These are phyloP conservation scores for Sphaeridia pumilis DNA, from an alignment of 2,888 invertebrate genomes.

Conservation along the genomic window DNA sequence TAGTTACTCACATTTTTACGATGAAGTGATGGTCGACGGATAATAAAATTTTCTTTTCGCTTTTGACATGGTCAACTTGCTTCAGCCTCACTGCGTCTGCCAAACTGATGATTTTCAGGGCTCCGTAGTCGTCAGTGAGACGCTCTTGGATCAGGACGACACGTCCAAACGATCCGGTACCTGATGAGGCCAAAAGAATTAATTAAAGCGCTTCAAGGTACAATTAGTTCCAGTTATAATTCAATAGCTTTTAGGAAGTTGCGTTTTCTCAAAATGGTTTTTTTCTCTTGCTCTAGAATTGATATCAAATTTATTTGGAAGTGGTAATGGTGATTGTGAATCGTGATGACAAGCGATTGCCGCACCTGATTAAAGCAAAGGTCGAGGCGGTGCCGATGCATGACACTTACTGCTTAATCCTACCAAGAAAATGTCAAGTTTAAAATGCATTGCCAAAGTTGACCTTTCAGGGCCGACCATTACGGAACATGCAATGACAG, in stretches of 20 bases:
- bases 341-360: too few relatives aligned
- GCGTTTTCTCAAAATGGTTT: too few relatives aligned
- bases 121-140: slow-evolving; percentile 65
- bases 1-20: slow-evolving; percentile 77
- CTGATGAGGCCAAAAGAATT: slow-evolving; percentile 45
- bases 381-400: too few relatives aligned
- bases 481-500: not conserved
- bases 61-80: slow-evolving; percentile 94
- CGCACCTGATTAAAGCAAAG: too few relatives aligned
- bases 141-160: slow-evolving; percentile 82
- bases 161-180: slow-evolving; percentile 92
- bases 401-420: not conserved
- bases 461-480: not conserved
- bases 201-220: not conserved
- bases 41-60: slow-evolving; percentile 84
- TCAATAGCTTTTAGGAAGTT: too few relatives aligned
- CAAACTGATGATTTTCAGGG: slow-evolving; percentile 89
- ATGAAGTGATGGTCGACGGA: slow-evolving; percentile 92
- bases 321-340: too few relatives aligned
- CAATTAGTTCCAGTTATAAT: too few relatives aligned
- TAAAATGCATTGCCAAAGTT: not conserved
- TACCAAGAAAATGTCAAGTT: not conserved
- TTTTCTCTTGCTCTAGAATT: not conserved
- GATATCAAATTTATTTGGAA: too few relatives aligned
- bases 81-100: slow-evolving; percentile 85